These are phyloP conservation scores for Drosophila aldrichi DNA, from an alignment of 2,888 invertebrate genomes.

Conservation along the genomic window DNA sequence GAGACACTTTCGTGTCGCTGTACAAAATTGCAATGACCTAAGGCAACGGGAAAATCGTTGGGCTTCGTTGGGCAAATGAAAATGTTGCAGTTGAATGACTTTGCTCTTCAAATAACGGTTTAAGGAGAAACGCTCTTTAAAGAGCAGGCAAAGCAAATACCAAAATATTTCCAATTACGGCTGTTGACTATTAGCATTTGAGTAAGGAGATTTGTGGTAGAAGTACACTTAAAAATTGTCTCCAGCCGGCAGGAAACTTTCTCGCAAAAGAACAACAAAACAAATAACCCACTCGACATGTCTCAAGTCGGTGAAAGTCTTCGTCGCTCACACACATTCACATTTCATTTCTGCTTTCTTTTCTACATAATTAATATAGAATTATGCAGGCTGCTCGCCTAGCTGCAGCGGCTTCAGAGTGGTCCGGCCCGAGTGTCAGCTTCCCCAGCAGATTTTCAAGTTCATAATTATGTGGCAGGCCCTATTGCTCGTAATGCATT, in stretches of 20 bases:
- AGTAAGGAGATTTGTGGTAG: constrained; percentile 35
- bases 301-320: constrained; percentile 74
- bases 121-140: constrained; percentile 17
- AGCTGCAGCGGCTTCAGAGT: constrained; percentile 26
- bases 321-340: not conserved
- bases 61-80: constrained; percentile 25
- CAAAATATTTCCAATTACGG: not conserved
- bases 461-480: constrained; percentile 76
- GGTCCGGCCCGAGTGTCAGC: constrained; percentile 38
- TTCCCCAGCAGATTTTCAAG: constrained; percentile 68
- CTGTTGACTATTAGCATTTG: not conserved
- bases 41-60: constrained; percentile 62
- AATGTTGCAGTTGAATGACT: constrained; percentile 49
- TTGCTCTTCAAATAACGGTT: constrained; percentile 32
- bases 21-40: constrained; percentile 70
- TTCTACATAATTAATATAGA: constrained; percentile 55
- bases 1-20: constrained; percentile 66
- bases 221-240: constrained; percentile 22
- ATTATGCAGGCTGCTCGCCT: constrained; percentile 66
- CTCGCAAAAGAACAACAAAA: constrained; percentile 12
- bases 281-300: constrained; percentile 63
- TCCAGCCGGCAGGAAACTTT: constrained; percentile 1
- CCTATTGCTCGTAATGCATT: constrained; percentile 46
- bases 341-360: not conserved
- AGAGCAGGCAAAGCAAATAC: not conserved